Base-by-base conservation (phyloP, 2,113 vertebrate species). In the Progne subis region DNA sequence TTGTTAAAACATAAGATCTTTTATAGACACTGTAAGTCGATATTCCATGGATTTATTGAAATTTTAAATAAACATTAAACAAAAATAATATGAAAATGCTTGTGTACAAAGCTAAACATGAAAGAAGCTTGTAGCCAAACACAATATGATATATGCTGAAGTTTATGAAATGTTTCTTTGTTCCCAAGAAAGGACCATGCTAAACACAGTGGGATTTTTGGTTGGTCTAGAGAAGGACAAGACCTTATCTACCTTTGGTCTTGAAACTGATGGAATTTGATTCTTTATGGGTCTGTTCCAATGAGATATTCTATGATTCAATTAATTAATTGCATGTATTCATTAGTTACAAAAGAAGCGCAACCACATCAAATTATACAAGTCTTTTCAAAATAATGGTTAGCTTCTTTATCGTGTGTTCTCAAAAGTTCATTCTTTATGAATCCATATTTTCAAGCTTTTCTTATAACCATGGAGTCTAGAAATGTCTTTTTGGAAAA, bases 291-390 rank as follows among this genome's bases (percentile, higher is more conserved):
- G 11, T 41, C 18, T 39, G 9, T 77, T 87, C 12, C n/a, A 71
- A 16, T 23, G 25, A 57, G 5, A 6, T 69, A 26, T 21, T 64
- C 25, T 49, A 18, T 57, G 26, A 56, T 32, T 61, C 15, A 44
- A 25, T 26, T 2, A 44, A 49, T 26, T 25, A 59, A 29, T 75
- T 47, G 6, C 8, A 24, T 37, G 5, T 5, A 24, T 56, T 84
- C 20, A 60, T 24, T 68, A 29, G 4, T 31, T 53, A 34, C 18
- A 46, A 64, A 23, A 44, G 18, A 67, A 49, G 2, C 0, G 0
- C 56, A 43, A 61, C 4, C 5, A 26, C 20, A 72, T 34, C 9
- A 50, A 72, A 41, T 46, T 28, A 31, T 11, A 28, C 3, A 44
- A 8, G 3, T 20, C 3, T 64, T 84, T 20, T 49, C 24, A 32